Evolutionary conservation across 2,113 vertebrate species (phyloP), one percentile per base, ranked within the genome.

Genomic region (Coregonus clupeaformis): DNA sequence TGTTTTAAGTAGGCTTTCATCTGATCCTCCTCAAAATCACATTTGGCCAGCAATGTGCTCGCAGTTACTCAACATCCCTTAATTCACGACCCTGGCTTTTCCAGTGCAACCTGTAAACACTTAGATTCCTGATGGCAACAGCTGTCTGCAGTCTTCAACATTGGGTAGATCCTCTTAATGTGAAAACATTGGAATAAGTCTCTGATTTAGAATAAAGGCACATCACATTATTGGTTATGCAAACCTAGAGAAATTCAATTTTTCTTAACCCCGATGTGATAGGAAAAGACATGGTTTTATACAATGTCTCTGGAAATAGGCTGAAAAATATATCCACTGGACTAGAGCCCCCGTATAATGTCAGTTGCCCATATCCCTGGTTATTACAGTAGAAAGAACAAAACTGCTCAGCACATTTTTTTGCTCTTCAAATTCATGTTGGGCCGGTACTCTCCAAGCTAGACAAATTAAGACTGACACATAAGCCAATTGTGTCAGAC

Each of bases 401-500:
- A 27, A 24, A 20, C 25, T 18, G 69, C 59, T 14, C 69, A 55
- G 82, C 52, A 69, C 45, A 81, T 86, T 77, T 30, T 29, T 55
- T 6, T 42, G 20, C 32, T 45, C 4, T 20, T 32, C 3, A 27
- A 32, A 36, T 16, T 32, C 1, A 7, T 36, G 14, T 59, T 72
- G 64, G 11, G 62, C 42, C 2, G 22, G 6, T 47, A 6, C 45
- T 69, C 72, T 22, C 27, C 27, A 72, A 55, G 86, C 24, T 73
- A 66, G 27, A 69, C 60, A 77, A 84, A 90, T 86, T 72, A 79
- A 83, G 82, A 79, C 66, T 86, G 90, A 83, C 88, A 86, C 73
- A 76, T 63, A 74, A 79, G 71, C 65, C 69, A 77, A 71, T 76
- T 74, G 74, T 89, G 88, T 89, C 90, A 88, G 79, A 55, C 79